Evolutionary conservation across 1,140 invertebrate genomes (phyloP).

Genomic region (Trypoxylus dichotomus): DNA sequence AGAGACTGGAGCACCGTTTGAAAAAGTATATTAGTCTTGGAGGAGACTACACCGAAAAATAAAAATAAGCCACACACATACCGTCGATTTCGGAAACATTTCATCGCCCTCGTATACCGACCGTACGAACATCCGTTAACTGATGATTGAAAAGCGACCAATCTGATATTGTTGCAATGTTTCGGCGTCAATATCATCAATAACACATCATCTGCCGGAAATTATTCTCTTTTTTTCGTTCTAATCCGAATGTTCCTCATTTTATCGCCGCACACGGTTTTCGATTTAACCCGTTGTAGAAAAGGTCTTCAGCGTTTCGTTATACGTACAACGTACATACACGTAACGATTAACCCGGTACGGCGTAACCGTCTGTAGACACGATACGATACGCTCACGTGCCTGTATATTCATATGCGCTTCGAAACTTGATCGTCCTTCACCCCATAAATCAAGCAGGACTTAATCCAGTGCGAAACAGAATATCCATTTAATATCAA

Average conservation of each 20-base stretch:
- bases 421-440: background rate
- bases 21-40: no score
- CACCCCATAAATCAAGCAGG: background rate
- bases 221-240: background rate
- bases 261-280: background rate
- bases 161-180: background rate
- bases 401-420: background rate
- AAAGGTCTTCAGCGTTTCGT: background rate
- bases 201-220: background rate
- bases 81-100: no score
- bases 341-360: background rate
- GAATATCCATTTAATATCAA: conserved; percentile 7
- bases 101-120: background rate
- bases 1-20: no score
- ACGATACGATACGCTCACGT: background rate
- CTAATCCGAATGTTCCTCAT: background rate
- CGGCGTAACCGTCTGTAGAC: background rate
- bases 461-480: background rate
- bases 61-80: no score
- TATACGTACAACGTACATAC: background rate
- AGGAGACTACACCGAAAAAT: no score
- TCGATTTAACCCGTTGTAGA: background rate
- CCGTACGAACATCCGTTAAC: background rate
- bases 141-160: background rate
- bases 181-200: background rate